phyloP scores from a whole-genome alignment of 2,113 vertebrate species.

The Microtus richardsoni region DNA sequence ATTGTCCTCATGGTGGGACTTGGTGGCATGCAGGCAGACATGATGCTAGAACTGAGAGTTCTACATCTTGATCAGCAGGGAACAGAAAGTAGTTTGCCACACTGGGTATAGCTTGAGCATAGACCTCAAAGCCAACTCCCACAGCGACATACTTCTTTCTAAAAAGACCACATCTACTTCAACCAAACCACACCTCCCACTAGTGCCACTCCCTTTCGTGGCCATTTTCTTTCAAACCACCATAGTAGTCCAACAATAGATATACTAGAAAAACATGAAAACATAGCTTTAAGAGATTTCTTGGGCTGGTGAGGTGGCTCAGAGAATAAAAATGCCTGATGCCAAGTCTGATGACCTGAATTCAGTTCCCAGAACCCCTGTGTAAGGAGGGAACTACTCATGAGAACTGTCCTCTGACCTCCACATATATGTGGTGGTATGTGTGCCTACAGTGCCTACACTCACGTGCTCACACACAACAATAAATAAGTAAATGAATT shows the following conservation, averaged over 20 bases:
- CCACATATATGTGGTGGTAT: too few species aligned
- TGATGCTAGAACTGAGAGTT: background rate
- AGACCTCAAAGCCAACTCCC: background rate
- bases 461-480: background rate
- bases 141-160: background rate
- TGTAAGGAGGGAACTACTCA: too few species aligned
- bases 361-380: background rate
- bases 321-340: background rate
- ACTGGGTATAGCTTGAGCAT: background rate
- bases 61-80: background rate
- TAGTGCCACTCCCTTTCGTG: background rate
- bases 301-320: background rate
- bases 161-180: background rate
- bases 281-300: background rate
- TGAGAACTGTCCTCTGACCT: background rate
- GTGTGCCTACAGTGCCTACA: background rate
- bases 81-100: background rate
- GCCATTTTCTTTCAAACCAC: background rate
- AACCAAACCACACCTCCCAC: background rate
- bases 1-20: background rate
- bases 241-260: background rate
- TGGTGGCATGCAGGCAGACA: background rate
- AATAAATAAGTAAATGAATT: background rate
- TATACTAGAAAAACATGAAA: background rate
- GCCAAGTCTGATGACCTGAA: background rate